phyloP scores from a whole-genome alignment of 2,888 invertebrate genomes.

The Parasteatoda lunata region DNA sequence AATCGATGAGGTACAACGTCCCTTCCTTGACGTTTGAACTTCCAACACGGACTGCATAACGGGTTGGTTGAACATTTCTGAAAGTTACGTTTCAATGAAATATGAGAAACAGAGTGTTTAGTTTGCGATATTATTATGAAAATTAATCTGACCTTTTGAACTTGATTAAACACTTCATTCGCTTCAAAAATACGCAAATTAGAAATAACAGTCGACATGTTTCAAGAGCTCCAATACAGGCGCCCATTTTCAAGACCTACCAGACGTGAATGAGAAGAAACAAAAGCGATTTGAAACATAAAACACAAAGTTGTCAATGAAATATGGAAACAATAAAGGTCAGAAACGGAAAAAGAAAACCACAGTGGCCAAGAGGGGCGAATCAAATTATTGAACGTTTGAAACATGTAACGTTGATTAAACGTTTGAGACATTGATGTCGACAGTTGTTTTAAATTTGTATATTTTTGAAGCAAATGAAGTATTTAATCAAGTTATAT shows the following conservation, averaged over 20 bases:
- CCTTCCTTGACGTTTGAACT: constrained; percentile 49
- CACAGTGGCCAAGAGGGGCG: background rate
- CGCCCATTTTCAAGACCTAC: too few species aligned
- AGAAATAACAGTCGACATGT: too few species aligned
- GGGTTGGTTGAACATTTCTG: constrained; percentile 23
- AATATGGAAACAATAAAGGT: too few species aligned
- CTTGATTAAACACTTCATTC: background rate
- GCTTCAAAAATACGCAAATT: too few species aligned
- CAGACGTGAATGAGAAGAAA: too few species aligned
- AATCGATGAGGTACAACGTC: constrained; percentile 31
- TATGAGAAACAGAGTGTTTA: background rate
- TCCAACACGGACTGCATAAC: constrained; percentile 45
- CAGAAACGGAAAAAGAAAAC: too few species aligned
- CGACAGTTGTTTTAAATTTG: too few species aligned
- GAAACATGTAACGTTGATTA: background rate
- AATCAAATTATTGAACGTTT: background rate
- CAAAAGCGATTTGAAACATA: too few species aligned
- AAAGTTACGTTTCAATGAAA: background rate
- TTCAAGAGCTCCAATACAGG: too few species aligned
- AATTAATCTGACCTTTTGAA: background rate
- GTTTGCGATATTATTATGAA: background rate
- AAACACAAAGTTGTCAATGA: too few species aligned
- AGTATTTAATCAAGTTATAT: too few species aligned
- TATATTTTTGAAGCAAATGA: too few species aligned
- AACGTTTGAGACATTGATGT: background rate